These are phyloP conservation scores for Coronaproctus castanopsis DNA, from an alignment of 2,888 invertebrate species.

Conservation along the genomic window DNA sequence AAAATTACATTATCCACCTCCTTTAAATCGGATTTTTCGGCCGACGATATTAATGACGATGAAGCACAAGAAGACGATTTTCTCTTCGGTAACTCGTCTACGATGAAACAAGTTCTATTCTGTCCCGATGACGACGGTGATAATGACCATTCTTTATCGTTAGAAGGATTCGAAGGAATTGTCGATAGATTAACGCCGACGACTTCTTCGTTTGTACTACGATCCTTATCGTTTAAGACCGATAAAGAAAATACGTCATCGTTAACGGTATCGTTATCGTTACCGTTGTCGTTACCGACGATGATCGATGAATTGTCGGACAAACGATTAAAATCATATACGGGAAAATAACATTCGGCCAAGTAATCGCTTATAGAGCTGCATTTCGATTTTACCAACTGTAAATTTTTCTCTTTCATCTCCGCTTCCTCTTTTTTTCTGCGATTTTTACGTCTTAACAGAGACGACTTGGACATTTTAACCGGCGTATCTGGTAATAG, in stretches of 20 bases:
- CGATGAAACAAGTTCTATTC: constrained; percentile 15
- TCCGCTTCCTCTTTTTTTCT: not conserved
- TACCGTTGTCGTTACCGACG: no score
- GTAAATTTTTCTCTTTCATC: not conserved
- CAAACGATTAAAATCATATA: not conserved
- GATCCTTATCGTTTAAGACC: no score
- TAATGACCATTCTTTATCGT: not conserved
- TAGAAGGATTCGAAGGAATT: not conserved
- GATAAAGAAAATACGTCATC: not conserved
- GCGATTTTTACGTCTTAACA: constrained; percentile 5
- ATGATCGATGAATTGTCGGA: not conserved
- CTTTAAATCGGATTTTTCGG: not conserved
- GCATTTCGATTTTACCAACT: constrained; percentile 3
- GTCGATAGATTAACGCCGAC: not conserved
- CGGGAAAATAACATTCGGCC: constrained; percentile 11
- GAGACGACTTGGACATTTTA: constrained; percentile 2
- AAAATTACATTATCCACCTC: not conserved
- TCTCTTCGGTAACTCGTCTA: constrained; percentile 16
- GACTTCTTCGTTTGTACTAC: no score
- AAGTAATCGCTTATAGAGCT: constrained; percentile 9
- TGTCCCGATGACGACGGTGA: not conserved
- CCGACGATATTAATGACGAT: not conserved
- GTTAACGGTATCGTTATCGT: not conserved
- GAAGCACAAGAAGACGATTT: not conserved
- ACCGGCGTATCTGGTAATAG: constrained; percentile 11